Conservation (phyloP, 1,140 invertebrate species). For the Ditylenchus dipsaci region DNA sequence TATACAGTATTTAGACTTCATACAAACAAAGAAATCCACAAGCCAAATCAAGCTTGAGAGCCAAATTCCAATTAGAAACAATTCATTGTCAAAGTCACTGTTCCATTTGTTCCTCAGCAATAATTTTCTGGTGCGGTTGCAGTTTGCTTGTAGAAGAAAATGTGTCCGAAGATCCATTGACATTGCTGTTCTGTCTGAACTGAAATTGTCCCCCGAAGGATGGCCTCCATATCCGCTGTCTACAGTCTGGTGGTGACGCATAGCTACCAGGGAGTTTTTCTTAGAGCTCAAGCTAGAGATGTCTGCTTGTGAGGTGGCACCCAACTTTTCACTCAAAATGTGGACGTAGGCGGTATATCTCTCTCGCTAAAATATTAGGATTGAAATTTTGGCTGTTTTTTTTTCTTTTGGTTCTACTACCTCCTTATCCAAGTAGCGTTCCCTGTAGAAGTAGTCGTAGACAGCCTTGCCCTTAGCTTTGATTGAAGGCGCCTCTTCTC, state of each 20-base stretch:
- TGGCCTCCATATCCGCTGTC: background rate
- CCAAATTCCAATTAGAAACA: no score
- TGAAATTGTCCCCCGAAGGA: background rate
- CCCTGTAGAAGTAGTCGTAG: constrained; percentile 53
- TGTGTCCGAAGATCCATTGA: background rate
- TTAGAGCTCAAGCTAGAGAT: background rate
- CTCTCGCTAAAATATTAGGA: constrained; percentile 21
- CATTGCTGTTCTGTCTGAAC: background rate
- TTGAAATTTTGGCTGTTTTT: background rate
- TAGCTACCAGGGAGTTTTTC: background rate
- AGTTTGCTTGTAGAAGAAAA: background rate
- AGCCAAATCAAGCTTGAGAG: no score
- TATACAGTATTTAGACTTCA: no score
- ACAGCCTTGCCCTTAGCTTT: constrained; percentile 48
- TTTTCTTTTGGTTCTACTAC: constrained; percentile 11
- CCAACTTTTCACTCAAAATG: constrained; percentile 28
- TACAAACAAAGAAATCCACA: no score
- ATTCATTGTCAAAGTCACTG: background rate
- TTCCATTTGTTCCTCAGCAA: background rate
- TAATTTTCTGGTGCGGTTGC: background rate
- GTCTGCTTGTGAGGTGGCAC: background rate
- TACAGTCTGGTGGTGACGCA: background rate
- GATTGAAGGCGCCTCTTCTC: constrained; percentile 41
- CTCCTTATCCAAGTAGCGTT: constrained; percentile 49
- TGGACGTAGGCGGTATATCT: constrained; percentile 32